phyloP scores from a whole-genome alignment of 2,888 invertebrate species.

The Penaeus monodon region DNA sequence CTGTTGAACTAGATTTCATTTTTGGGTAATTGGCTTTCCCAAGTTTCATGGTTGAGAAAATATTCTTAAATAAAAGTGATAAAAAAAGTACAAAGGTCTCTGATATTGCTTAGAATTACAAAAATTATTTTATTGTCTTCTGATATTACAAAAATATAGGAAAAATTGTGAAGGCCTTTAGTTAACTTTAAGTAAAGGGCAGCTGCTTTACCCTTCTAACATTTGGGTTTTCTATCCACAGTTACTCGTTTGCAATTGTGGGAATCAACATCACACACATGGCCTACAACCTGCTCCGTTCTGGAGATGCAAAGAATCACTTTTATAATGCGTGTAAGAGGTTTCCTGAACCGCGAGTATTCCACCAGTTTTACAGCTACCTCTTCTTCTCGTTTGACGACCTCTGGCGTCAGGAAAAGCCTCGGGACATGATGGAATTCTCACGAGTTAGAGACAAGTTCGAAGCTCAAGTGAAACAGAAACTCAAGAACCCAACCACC shows the following conservation, averaged over 20 bases:
- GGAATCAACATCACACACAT: slow-evolving; percentile 96
- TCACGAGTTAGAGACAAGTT: slow-evolving; percentile 87
- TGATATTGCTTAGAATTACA: too few relatives aligned
- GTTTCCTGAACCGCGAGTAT: slow-evolving; percentile 73
- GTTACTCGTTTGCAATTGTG: slow-evolving; percentile 74
- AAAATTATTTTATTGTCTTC: too few relatives aligned
- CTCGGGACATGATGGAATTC: slow-evolving; percentile 96
- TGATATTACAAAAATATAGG: too few relatives aligned
- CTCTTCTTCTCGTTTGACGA: slow-evolving; percentile 94
- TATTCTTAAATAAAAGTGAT: too few relatives aligned
- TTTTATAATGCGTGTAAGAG: slow-evolving; percentile 83
- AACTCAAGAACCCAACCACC: slow-evolving; percentile 78
- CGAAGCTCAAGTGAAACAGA: slow-evolving; percentile 79
- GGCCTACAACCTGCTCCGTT: slow-evolving; percentile 84
- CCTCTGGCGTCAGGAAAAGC: slow-evolving; percentile 92
- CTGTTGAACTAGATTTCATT: too few relatives aligned
- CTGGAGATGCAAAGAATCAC: slow-evolving; percentile 88
- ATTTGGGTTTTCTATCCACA: slow-evolving; percentile 65
- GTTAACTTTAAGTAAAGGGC: too few relatives aligned
- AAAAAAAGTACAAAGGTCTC: too few relatives aligned
- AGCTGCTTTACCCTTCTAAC: neutral
- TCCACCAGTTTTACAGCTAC: slow-evolving; percentile 94
- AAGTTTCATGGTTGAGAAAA: too few relatives aligned
- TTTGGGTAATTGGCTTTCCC: too few relatives aligned
- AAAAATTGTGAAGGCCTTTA: too few relatives aligned